Evolutionary conservation across 2,888 invertebrate species (phyloP).

Genomic region (Glyphotaelius pellucidus): DNA sequence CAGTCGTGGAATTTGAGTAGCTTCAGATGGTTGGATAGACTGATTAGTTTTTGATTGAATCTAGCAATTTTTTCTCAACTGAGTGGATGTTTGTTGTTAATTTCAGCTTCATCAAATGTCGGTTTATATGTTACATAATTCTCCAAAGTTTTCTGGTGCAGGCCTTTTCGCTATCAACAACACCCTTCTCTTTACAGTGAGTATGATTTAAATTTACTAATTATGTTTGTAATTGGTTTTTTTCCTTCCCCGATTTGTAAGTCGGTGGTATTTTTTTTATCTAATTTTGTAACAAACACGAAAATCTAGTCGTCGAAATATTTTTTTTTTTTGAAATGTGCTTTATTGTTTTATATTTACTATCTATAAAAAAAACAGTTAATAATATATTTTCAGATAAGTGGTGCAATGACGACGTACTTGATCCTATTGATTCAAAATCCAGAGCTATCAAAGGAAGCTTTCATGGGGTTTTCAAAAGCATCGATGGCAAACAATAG

Average conservation of each 20-base stretch:
- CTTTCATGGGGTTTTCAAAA: not conserved
- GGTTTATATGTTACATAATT: not conserved
- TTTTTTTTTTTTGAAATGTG: too few species aligned
- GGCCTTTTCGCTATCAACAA: not conserved
- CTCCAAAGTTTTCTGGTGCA: not conserved
- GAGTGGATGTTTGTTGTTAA: not conserved
- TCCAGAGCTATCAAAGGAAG: not conserved
- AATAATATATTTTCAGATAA: not conserved
- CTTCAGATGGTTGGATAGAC: too few species aligned
- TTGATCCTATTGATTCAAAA: not conserved
- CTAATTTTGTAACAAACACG: not conserved
- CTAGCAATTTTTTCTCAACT: too few species aligned
- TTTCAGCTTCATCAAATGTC: conserved; percentile 30
- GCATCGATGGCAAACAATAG: not conserved
- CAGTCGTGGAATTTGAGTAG: too few species aligned
- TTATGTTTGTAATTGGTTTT: not conserved
- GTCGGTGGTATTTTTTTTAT: not conserved
- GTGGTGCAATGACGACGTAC: not conserved
- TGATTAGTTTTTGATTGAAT: too few species aligned
- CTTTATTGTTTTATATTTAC: too few species aligned
- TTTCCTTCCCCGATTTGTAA: not conserved
- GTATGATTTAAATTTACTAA: not conserved
- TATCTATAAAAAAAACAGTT: not conserved
- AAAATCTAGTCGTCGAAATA: not conserved
- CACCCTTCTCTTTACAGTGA: conserved; percentile 16